Conservation (phyloP, 1,140 invertebrate genomes). For the Ylistrum balloti region DNA sequence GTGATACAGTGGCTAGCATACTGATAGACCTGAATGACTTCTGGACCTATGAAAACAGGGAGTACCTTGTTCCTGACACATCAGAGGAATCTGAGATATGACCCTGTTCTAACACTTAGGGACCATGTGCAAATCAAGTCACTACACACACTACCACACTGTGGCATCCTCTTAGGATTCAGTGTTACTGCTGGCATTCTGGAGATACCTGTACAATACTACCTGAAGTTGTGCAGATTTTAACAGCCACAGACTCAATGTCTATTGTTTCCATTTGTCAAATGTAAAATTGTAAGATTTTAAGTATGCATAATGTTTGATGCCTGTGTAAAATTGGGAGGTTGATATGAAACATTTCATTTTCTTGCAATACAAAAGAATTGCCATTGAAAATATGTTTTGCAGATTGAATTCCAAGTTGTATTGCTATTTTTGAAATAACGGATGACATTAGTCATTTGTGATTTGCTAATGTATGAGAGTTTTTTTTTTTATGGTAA, state of each 20-base stretch:
- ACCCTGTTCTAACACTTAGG: not conserved
- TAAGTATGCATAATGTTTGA: not conserved
- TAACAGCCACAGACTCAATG: not conserved
- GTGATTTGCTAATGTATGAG: not conserved
- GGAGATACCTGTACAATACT: not conserved
- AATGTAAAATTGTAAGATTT: slow-evolving; percentile 21
- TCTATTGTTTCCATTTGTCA: not conserved
- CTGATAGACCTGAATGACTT: slow-evolving; percentile 98
- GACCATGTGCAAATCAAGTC: slow-evolving; percentile 46
- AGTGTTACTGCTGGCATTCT: not conserved
- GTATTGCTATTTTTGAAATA: not conserved
- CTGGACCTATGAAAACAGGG: slow-evolving; percentile 97
- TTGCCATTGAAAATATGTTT: not conserved
- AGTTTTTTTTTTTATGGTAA: not conserved
- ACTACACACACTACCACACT: not conserved
- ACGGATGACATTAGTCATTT: not conserved
- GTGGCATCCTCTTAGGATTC: not conserved
- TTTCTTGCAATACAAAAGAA: not conserved
- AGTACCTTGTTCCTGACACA: slow-evolving; percentile 84
- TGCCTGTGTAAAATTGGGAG: not conserved
- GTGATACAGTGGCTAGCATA: slow-evolving; percentile 96
- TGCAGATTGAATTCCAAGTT: not conserved
- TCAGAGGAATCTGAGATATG: slow-evolving; percentile 71
- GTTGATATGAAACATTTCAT: not conserved
- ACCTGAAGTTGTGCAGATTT: not conserved